Evolutionary conservation across 2,888 invertebrate species (phyloP).

Genomic region (Epirrita christyi): DNA sequence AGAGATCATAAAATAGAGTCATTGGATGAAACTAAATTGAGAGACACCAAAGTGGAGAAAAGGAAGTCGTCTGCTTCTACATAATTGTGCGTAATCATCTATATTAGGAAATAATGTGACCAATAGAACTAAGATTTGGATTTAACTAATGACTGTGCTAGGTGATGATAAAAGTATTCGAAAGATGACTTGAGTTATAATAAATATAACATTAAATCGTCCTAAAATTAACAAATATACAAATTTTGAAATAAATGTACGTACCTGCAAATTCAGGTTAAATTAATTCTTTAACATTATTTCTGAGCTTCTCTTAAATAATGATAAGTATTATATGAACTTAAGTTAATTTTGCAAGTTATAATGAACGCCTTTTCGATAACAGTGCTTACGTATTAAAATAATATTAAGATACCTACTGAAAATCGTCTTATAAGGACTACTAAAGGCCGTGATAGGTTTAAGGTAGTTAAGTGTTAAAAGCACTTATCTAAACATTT

Average conservation of each 20-base stretch:
- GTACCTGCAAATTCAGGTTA: conserved; percentile 12
- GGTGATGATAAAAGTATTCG: conserved; percentile 24
- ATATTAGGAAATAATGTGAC: conserved; percentile 45
- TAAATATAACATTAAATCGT: conserved; percentile 27
- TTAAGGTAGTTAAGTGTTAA: conserved; percentile 67
- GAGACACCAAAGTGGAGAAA: conserved; percentile 75
- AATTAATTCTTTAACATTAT: conserved; percentile 22
- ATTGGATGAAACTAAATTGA: conserved; percentile 74
- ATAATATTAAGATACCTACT: conserved; percentile 43
- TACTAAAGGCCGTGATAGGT: conserved; percentile 76
- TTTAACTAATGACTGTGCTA: conserved; percentile 29
- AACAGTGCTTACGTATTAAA: conserved; percentile 42
- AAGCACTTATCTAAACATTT: conserved; percentile 64
- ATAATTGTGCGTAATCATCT: conserved; percentile 51
- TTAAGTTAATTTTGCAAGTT: conserved; percentile 33
- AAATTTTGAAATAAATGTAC: conserved; percentile 30
- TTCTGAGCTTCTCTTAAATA: conserved; percentile 34
- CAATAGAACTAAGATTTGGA: conserved; percentile 61
- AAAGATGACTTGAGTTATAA: conserved; percentile 16
- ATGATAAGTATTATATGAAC: conserved; percentile 30
- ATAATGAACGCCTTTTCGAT: conserved; percentile 37
- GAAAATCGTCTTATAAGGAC: conserved; percentile 56
- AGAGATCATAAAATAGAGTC: conserved; percentile 80
- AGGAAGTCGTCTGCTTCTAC: conserved; percentile 80
- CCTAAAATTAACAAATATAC: conserved; percentile 22